phyloP scores from a whole-genome alignment of 2,113 vertebrate genomes.

The Myrmophylax atrothorax region DNA sequence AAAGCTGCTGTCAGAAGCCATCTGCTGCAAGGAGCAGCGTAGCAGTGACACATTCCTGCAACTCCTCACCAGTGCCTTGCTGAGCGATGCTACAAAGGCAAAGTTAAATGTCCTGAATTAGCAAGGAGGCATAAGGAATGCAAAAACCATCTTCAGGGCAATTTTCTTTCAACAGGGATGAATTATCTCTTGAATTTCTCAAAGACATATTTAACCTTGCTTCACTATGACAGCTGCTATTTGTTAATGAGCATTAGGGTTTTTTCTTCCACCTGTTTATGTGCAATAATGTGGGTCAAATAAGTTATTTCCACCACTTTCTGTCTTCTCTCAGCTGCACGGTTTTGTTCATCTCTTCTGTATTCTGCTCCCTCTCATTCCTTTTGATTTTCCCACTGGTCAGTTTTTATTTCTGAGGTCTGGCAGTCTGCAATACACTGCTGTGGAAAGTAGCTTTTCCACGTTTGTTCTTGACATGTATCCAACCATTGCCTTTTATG shows the following conservation, averaged over 20 bases:
- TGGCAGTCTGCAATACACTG: background rate
- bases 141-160: constrained; percentile 9
- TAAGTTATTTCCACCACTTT: background rate
- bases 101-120: constrained; percentile 10
- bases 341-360: background rate
- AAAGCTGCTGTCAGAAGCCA: constrained; percentile 26
- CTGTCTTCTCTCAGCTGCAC: background rate
- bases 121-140: background rate
- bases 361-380: background rate
- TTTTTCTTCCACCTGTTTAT: constrained; percentile 3
- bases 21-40: background rate
- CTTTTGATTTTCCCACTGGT: background rate
- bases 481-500: background rate
- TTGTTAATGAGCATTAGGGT: background rate
- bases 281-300: background rate
- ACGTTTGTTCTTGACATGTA: background rate
- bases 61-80: background rate
- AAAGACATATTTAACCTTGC: background rate
- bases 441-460: background rate
- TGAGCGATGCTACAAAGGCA: background rate
- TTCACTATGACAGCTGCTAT: background rate
- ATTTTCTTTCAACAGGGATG: background rate
- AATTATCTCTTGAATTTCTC: background rate
- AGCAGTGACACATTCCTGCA: constrained; percentile 9
- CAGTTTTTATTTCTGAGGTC: background rate